Percentiles rank a stretch among this genome's conserved stretches.
These are phyloP conservation scores for Halisarca cf. caerulea DNA, from an alignment of 37 sponge, comb jelly and placozoan genomes.

Conservation along the genomic window DNA sequence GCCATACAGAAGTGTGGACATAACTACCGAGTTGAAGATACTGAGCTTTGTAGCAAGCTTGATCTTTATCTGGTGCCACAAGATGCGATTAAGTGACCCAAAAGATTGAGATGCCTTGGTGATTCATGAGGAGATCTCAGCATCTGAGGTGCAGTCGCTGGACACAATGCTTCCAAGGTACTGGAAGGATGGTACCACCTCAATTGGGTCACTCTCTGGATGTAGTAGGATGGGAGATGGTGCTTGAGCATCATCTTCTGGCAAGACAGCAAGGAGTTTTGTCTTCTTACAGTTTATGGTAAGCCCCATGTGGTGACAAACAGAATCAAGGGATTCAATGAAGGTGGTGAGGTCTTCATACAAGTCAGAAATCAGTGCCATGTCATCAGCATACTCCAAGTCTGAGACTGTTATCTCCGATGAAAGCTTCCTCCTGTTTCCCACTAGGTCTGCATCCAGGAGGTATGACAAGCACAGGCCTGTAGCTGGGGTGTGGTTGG, in stretches of 20 bases:
- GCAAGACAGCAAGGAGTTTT: slow-evolving; percentile 1
- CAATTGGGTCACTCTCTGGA: slow-evolving; percentile 21
- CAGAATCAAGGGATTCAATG: slow-evolving; percentile 9
- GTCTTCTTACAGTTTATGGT: slow-evolving; percentile 24
- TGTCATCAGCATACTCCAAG: slow-evolving; percentile 17
- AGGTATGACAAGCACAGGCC: slow-evolving; percentile 10
- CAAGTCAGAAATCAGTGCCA: slow-evolving; percentile 16
- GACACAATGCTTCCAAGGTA: slow-evolving; percentile 15
- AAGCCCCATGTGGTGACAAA: slow-evolving; percentile 7
- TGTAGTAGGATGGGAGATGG: slow-evolving; percentile 19
- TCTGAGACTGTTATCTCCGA: slow-evolving; percentile 18
- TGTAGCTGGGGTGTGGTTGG: not conserved
- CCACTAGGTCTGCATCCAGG: slow-evolving; percentile 17
- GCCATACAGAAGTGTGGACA: slow-evolving; percentile 17
- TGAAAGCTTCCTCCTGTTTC: slow-evolving; percentile 19
- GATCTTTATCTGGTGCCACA: slow-evolving; percentile 23
- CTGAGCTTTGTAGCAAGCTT: not conserved
- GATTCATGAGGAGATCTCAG: not conserved
- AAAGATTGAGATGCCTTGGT: slow-evolving; percentile 14
- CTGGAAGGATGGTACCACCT: slow-evolving; percentile 26
- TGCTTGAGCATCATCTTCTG: slow-evolving; percentile 13
- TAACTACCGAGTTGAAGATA: slow-evolving; percentile 8
- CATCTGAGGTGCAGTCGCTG: slow-evolving; percentile 5
- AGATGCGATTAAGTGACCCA: slow-evolving; percentile 10
- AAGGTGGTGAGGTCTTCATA: slow-evolving; percentile 13